These are phyloP conservation scores for Polyommatus icarus DNA, from an alignment of 2,888 invertebrate species.

Conservation along the genomic window DNA sequence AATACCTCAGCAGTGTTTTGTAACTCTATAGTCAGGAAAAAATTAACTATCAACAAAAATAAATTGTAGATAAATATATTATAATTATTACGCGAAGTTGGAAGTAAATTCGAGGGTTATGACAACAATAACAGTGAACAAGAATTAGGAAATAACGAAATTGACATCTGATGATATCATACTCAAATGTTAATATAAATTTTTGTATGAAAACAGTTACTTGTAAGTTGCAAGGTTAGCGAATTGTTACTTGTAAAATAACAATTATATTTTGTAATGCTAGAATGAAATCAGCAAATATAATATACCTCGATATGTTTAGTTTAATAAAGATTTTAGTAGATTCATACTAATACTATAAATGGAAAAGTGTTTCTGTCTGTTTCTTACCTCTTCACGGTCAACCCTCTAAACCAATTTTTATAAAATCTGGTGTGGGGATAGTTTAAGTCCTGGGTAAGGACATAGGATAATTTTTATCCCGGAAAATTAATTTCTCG, in stretches of 20 bases:
- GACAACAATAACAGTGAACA: neutral
- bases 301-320: no score
- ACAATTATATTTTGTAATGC: neutral
- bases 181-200: neutral
- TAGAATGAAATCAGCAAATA: no score
- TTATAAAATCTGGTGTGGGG: no score
- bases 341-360: no score
- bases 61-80: neutral
- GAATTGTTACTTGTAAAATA: neutral
- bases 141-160: slow-evolving; percentile 4
- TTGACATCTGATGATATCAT: slow-evolving; percentile 7
- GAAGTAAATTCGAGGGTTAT: neutral
- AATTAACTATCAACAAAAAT: neutral
- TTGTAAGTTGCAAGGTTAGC: neutral
- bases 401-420: no score
- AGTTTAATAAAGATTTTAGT: no score
- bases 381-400: no score
- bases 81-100: neutral
- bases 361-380: no score
- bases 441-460: no score
- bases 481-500: neutral
- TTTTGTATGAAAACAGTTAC: neutral
- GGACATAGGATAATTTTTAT: no score
- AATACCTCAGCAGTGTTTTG: neutral
- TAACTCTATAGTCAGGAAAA: neutral